Evolutionary conservation across 1,140 invertebrate species (phyloP).

Genomic region (Scaptodrosophila lebanonensis): DNA sequence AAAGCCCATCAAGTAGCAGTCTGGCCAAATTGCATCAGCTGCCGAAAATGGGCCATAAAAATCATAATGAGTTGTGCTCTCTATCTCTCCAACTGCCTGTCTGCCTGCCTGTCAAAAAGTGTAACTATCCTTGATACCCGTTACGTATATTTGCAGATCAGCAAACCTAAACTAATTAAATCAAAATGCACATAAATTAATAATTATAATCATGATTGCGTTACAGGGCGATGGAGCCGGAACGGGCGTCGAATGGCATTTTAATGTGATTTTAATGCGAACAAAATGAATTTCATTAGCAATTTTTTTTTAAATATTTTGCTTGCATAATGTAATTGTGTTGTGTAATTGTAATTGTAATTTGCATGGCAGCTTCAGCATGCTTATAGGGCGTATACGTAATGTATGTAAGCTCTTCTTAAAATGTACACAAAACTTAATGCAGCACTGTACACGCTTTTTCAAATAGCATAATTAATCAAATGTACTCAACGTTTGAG

Average conservation of each 20-base stretch:
- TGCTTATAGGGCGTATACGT: slow-evolving; percentile 38
- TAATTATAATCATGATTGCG: slow-evolving; percentile 26
- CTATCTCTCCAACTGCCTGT: too few species aligned
- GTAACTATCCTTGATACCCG: too few species aligned
- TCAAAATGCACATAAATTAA: slow-evolving; percentile 35
- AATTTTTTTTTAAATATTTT: background rate
- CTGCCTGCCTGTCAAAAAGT: too few species aligned
- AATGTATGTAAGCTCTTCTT: slow-evolving; percentile 23
- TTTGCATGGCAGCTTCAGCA: slow-evolving; percentile 40
- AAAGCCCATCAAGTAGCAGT: too few species aligned
- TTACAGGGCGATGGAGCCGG: background rate
- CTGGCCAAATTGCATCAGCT: too few species aligned
- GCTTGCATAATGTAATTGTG: slow-evolving; percentile 38
- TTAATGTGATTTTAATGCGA: slow-evolving; percentile 44
- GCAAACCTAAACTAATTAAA: slow-evolving; percentile 27
- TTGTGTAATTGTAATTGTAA: slow-evolving; percentile 30
- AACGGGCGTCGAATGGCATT: slow-evolving; percentile 19
- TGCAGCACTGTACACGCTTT: too few species aligned
- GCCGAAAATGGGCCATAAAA: too few species aligned
- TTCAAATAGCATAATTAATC: too few species aligned
- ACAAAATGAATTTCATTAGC: slow-evolving; percentile 17
- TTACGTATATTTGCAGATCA: too few species aligned
- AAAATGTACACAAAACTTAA: slow-evolving; percentile 12
- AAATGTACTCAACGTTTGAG: too few species aligned
- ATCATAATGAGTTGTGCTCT: too few species aligned